phyloP scores from a whole-genome alignment of 2,113 vertebrate genomes.

The Corynorhinus townsendii region DNA sequence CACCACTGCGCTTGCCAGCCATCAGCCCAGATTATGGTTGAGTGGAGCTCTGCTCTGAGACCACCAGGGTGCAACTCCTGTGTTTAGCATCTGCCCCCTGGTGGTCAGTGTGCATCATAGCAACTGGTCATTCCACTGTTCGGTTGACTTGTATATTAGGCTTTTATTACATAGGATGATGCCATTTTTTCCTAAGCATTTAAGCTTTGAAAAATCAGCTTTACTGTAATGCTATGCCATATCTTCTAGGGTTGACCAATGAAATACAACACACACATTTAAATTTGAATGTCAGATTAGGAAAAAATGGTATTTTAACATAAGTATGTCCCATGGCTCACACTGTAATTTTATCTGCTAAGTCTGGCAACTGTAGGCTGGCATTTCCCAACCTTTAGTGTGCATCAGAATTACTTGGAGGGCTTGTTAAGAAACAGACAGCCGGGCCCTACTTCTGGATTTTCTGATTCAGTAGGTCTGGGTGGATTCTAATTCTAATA shows the following conservation, averaged over 20 bases:
- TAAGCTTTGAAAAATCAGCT: not conserved
- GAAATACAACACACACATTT: not conserved
- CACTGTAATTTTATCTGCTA: not conserved
- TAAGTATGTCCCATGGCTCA: not conserved
- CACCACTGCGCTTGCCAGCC: too few relatives aligned
- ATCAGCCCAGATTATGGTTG: too few relatives aligned
- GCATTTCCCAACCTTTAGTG: not conserved
- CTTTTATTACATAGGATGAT: not conserved
- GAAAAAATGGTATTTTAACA: not conserved
- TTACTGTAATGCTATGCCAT: not conserved
- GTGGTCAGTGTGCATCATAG: too few relatives aligned
- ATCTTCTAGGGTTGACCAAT: not conserved
- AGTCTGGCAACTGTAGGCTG: not conserved
- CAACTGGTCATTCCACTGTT: too few relatives aligned
- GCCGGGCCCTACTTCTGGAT: accelerated
- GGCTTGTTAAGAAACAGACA: not conserved
- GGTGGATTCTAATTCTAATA: not conserved
- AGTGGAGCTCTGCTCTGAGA: too few relatives aligned
- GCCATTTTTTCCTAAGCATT: not conserved
- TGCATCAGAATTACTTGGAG: not conserved
- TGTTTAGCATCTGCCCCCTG: too few relatives aligned
- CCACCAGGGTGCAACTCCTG: too few relatives aligned
- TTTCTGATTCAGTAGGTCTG: not conserved
- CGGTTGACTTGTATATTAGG: too few relatives aligned
- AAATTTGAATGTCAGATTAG: not conserved